Evolutionary conservation across 2,113 vertebrate species (phyloP), one percentile per base, ranked within the genome.

Genomic region (Fregata magnificens): DNA sequence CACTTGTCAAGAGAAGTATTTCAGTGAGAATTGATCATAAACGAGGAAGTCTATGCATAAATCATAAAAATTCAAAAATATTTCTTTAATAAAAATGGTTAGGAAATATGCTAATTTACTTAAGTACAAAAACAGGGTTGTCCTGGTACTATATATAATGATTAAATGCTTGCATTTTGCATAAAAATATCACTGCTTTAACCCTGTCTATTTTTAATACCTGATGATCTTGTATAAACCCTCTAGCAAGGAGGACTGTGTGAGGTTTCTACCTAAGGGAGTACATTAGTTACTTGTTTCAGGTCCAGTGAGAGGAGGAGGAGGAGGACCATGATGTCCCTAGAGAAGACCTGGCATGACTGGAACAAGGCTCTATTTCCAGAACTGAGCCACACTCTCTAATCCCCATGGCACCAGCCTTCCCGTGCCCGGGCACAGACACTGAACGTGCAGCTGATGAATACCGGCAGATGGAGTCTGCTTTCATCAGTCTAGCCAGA

Each of bases 371-470:
- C 38, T 74, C 25, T 13, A 29, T 74, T 82, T 94, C 56, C 71
- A 90, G 44, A 49, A 80, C 40, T 50, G 44, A 79, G 16, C 40
- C 32, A 45, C 4, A 7, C 4, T 77, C 14, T 32, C 7, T 47
- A 38, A 38, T 72, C 28, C 45, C 34, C 8, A 3, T 55, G 70
- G 42, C 18, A 76, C 10, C 50, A 84, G 77, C 49, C 9, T 61
- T 56, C 13, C 47, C 0, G 0, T 49, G 42, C 19, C 65, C 7
- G 10, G 59, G 42, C 56, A 42, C 40, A 71, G 22, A 32, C 79
- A 65, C 66, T 20, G 45, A 65, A 85, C 36, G 56, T 58, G 93
- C 38, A 69, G 66, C 38, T 82, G 62, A 66, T 91, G 52, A 61
- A 20, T 36, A 32, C 53, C 2, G 4, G 76, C 63, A 77, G 78